Conservation (phyloP, 2,797 vertebrate species). For the Ataeniobius toweri region DNA sequence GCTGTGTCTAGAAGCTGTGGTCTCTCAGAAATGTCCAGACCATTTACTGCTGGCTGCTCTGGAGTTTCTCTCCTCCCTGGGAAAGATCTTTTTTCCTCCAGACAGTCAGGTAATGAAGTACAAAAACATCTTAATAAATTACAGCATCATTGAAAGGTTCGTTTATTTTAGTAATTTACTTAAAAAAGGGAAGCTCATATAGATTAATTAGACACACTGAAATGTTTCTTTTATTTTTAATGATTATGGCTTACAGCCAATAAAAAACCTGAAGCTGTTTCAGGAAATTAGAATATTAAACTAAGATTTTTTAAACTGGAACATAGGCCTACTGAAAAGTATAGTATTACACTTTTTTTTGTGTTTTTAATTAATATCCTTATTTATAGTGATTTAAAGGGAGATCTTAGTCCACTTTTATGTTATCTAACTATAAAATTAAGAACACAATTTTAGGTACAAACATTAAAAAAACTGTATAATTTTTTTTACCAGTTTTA, state of each 20-base stretch:
- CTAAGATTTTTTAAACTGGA: neutral
- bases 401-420: neutral
- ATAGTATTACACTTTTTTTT: neutral
- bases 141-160: neutral
- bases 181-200: neutral
- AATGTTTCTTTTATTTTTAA: too few relatives aligned
- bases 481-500: neutral
- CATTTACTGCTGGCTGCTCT: slow-evolving; percentile 81
- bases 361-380: neutral
- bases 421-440: neutral
- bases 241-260: too few relatives aligned
- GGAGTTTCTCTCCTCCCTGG: slow-evolving; percentile 87
- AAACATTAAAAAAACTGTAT: too few relatives aligned
- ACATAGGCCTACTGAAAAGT: neutral
- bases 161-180: neutral
- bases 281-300: neutral
- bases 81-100: slow-evolving; percentile 84
- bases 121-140: neutral
- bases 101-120: slow-evolving; percentile 83
- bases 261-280: too few relatives aligned
- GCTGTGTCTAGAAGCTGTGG: slow-evolving; percentile 79
- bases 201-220: too few relatives aligned
- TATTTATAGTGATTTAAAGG: neutral
- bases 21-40: slow-evolving; percentile 79
- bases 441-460: neutral